Evolutionary conservation across 1,140 invertebrate species (phyloP).

Genomic region (Zophobas atratus): DNA sequence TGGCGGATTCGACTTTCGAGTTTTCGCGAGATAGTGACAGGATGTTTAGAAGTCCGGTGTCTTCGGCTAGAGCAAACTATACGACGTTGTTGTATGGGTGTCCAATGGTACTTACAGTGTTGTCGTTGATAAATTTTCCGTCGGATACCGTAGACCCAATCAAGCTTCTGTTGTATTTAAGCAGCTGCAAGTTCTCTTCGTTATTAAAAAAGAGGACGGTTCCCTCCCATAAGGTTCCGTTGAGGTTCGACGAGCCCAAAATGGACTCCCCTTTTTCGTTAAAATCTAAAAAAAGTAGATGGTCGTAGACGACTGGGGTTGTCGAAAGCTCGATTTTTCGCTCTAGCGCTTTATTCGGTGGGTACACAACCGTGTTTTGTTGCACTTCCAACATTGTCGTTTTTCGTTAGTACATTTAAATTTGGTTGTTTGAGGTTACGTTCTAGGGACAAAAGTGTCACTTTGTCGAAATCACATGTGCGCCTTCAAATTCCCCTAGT

Average conservation of each 20-base stretch:
- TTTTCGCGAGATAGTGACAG: constrained; percentile 52
- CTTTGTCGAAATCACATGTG: constrained; percentile 13
- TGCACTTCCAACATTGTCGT: constrained; percentile 17
- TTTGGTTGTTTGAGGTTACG: constrained; percentile 19
- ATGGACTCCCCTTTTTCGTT: constrained; percentile 58
- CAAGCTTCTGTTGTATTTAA: constrained; percentile 53
- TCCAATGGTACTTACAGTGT: constrained; percentile 48
- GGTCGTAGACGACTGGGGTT: constrained; percentile 55
- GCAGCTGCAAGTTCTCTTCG: constrained; percentile 43
- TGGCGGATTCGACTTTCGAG: constrained; percentile 38
- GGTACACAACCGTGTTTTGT: constrained; percentile 48
- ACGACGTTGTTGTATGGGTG: constrained; percentile 9
- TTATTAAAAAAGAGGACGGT: constrained; percentile 55
- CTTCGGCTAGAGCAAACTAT: constrained; percentile 60
- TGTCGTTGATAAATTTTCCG: constrained; percentile 58
- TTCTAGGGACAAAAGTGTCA: neutral
- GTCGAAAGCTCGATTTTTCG: constrained; percentile 51
- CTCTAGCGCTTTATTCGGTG: constrained; percentile 60
- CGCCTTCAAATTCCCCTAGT: constrained; percentile 3
- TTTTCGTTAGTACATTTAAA: neutral
- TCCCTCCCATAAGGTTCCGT: constrained; percentile 60
- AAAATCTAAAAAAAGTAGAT: constrained; percentile 59
- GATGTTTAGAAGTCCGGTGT: constrained; percentile 56
- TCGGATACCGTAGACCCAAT: constrained; percentile 56
- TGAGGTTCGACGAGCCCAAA: constrained; percentile 56